Base-by-base conservation (phyloP, 2,797 vertebrate genomes). In the Onychomys leucogaster region DNA sequence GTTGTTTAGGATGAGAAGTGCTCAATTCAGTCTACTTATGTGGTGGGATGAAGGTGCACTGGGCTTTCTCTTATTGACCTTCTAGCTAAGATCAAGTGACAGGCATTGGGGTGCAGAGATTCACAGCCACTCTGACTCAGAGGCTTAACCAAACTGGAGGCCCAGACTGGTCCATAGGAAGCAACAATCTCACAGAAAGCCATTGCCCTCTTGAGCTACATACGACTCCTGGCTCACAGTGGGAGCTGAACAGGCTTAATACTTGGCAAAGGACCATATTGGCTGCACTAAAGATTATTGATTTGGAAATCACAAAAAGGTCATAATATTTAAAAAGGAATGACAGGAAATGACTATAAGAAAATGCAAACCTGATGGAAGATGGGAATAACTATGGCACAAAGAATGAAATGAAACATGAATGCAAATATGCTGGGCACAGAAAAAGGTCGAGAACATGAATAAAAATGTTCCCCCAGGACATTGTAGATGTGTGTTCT, bases 311-410 rank as follows among this genome's bases (percentile, higher is more conserved):
- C 82, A 84, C 83, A 17, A 17, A 71, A 69, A 92, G 61, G 67
- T 63, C 81, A 94, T 43, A 46, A 29, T 65, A 73, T 83, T 61
- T 78, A 71, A 96, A 96, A 89, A 93, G 46, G 14, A 82, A 75
- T 59, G 67, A 76, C 94, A 96, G 23, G 17, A 34, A 61, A 92
- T 65, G 11, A 73, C 12, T 63, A 6, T 55, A 52, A 34, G 27
- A 14, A 92, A 95, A 76, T 25, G 29, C 81, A 12, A 94, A 61
- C 46, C 73, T 41, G 37, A 73, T 76, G 6, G 32, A 34, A 89
- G 65, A 83, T 86, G 89, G 95, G 59, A 76, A 76, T 27, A 57
- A 61, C 46, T 91, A 83, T 10, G 3, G 37, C 21, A 85, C 17
- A 69, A 76, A 88, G 63, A 32, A 91, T 84, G 43, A 95, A 88